Conservation (phyloP, 2,113 vertebrate species). For the Setophaga petechia region DNA sequence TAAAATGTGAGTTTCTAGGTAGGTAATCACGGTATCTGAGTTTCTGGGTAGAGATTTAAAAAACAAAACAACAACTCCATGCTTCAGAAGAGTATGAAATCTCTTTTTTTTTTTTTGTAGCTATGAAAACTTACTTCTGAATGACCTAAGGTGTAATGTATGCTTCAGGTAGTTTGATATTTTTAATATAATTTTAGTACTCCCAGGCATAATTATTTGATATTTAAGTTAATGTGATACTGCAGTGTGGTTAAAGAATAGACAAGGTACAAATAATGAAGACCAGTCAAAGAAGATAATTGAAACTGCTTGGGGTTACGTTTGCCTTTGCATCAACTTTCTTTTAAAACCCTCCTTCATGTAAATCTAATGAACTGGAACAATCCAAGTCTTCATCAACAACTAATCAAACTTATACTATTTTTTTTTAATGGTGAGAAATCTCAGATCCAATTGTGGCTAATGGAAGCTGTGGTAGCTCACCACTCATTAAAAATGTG, state of each 20-base stretch:
- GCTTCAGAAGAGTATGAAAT: background rate
- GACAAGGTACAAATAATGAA: background rate
- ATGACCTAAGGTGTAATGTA: background rate
- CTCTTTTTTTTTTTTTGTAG: background rate
- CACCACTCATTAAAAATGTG: background rate
- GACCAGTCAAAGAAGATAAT: background rate
- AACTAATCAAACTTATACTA: background rate
- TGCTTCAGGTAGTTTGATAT: background rate
- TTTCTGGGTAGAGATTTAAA: background rate
- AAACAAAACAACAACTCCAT: background rate
- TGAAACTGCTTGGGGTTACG: background rate
- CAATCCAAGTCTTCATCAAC: background rate
- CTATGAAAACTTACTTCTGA: background rate
- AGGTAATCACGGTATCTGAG: background rate
- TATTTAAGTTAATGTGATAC: background rate
- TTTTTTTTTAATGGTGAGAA: background rate
- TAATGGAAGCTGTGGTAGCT: background rate
- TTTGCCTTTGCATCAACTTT: background rate
- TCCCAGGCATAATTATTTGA: background rate
- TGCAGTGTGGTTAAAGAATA: background rate
- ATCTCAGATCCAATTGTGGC: background rate
- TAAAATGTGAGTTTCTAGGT: background rate
- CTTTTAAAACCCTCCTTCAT: background rate
- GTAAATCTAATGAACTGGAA: background rate
- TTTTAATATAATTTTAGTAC: background rate